Percentiles rank a stretch among this genome's conserved stretches.
These are phyloP conservation scores for Noturus placidus DNA, from an alignment of 2,113 vertebrate genomes.

Conservation along the genomic window DNA sequence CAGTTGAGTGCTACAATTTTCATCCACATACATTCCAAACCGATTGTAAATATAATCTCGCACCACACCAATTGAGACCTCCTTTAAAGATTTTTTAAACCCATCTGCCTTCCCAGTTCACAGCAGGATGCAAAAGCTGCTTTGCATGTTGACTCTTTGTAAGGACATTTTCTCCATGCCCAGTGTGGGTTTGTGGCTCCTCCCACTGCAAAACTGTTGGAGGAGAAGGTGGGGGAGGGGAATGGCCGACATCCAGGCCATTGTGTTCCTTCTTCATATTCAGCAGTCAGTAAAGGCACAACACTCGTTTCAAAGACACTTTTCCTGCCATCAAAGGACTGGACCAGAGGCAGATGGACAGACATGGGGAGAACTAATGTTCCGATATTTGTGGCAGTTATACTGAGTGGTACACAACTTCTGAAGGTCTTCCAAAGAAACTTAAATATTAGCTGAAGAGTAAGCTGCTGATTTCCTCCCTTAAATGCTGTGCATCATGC, in stretches of 20 bases:
- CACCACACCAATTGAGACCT: background rate
- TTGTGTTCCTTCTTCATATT: slow-evolving; percentile 41
- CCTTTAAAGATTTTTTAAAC: background rate
- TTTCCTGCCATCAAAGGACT: background rate
- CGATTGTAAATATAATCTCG: background rate
- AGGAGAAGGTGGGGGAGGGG: slow-evolving; percentile 32
- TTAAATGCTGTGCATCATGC: background rate
- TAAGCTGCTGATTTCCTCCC: background rate
- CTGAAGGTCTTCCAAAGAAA: background rate
- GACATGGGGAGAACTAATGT: background rate
- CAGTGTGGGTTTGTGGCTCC: slow-evolving; percentile 28
- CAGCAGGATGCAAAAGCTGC: background rate
- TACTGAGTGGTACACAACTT: background rate
- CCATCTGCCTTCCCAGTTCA: slow-evolving; percentile 16
- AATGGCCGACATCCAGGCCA: slow-evolving; percentile 45
- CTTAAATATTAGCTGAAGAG: background rate
- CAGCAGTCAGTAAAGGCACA: slow-evolving; percentile 20
- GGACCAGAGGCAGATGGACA: background rate
- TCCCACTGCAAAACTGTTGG: slow-evolving; percentile 33
- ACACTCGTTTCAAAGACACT: slow-evolving; percentile 17
- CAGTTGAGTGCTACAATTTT: background rate
- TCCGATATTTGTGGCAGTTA: background rate
- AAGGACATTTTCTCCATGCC: slow-evolving; percentile 26
- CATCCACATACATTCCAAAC: background rate
- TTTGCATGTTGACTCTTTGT: slow-evolving; percentile 32